Percentiles rank a stretch among this genome's conserved stretches.
Conservation (phyloP, 2,113 vertebrate genomes). For the Pygoscelis antarcticus region DNA sequence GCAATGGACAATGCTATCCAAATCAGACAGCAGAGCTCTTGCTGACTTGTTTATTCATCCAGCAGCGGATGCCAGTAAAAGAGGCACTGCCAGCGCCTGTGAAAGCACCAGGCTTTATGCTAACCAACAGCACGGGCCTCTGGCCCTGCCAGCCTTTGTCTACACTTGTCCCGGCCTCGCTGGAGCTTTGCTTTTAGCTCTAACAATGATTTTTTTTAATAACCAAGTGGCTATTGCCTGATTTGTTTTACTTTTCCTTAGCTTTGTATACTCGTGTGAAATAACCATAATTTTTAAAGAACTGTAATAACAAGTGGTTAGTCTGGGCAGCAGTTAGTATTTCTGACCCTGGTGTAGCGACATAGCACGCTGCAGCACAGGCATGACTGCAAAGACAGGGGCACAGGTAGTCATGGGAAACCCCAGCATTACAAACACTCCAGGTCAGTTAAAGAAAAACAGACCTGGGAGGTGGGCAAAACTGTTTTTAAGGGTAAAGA, state of each 20-base stretch:
- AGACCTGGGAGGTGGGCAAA: background rate
- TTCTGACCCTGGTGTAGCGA: rapidly evolving
- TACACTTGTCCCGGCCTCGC: background rate
- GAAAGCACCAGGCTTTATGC: background rate
- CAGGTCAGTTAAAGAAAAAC: background rate
- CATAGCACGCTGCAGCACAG: rapidly evolving
- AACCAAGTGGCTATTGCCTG: background rate
- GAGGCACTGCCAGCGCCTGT: background rate
- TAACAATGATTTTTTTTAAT: background rate
- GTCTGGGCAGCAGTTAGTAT: background rate
- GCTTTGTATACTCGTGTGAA: background rate
- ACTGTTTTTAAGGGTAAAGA: background rate
- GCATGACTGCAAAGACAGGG: background rate
- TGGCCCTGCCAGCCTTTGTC: background rate
- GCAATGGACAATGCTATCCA: background rate
- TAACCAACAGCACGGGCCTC: background rate
- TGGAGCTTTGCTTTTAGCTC: background rate
- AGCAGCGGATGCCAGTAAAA: rapidly evolving
- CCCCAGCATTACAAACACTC: rapidly evolving
- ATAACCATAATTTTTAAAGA: background rate
- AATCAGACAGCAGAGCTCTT: background rate
- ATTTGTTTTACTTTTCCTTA: background rate
- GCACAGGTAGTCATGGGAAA: background rate
- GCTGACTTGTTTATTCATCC: background rate
- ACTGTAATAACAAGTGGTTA: background rate